phyloP scores from a whole-genome alignment of 2,888 invertebrate species.

The Luperina testacea region DNA sequence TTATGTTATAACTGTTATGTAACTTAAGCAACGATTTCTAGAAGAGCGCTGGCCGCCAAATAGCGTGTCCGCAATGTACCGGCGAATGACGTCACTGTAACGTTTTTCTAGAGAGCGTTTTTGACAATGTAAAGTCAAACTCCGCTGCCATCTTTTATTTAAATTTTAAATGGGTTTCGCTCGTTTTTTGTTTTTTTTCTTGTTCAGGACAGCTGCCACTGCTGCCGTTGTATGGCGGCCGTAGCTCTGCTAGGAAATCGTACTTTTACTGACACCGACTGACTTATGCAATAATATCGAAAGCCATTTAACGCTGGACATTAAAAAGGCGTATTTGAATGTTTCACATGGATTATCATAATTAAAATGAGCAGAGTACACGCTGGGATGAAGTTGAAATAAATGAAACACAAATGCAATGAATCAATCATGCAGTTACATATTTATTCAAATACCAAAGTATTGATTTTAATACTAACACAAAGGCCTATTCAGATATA shows the following conservation, averaged over 20 bases:
- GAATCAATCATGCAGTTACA: constrained; percentile 1
- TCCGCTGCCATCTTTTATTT: background rate
- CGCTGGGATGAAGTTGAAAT: background rate
- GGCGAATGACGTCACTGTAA: background rate
- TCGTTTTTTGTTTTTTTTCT: no score
- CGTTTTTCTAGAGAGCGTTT: no score
- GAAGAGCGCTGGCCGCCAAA: background rate
- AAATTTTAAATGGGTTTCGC: no score
- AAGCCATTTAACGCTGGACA: background rate
- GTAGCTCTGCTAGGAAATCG: background rate
- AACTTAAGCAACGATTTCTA: no score
- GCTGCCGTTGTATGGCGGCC: no score
- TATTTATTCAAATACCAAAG: constrained; percentile 26
- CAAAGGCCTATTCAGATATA: no score
- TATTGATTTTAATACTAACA: background rate
- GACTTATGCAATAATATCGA: background rate
- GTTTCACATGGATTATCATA: background rate
- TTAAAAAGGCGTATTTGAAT: background rate
- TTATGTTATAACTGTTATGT: background rate
- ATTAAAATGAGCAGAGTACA: background rate
- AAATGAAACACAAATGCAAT: constrained; percentile 6
- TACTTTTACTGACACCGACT: no score
- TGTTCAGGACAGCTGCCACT: no score
- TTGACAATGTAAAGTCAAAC: no score
- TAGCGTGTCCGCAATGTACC: no score